Conservation (phyloP, 1,140 invertebrate species). For the Cryptotermes secundus region DNA sequence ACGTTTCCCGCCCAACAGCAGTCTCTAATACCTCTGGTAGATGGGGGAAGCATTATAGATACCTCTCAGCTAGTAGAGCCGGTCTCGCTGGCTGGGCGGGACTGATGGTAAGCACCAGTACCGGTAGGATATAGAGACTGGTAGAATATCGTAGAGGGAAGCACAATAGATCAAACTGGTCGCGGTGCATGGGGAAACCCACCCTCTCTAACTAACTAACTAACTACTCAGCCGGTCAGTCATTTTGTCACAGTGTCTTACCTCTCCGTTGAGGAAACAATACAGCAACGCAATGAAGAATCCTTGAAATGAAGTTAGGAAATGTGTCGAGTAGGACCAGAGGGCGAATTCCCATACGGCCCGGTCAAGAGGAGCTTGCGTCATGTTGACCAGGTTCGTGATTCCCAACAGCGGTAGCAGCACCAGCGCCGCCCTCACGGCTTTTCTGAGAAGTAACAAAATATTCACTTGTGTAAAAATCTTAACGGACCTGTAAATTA, state of each 20-base stretch:
- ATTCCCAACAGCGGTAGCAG: conserved; percentile 80
- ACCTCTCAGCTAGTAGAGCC: too few species aligned
- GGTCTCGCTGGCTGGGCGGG: too few species aligned
- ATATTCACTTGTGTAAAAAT: background rate
- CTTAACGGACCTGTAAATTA: background rate
- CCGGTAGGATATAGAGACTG: too few species aligned
- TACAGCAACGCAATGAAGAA: conserved; percentile 82
- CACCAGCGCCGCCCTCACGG: conserved; percentile 74
- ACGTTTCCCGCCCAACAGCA: too few species aligned
- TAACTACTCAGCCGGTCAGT: too few species aligned
- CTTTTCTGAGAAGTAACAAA: conserved; percentile 61
- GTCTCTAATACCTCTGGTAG: too few species aligned
- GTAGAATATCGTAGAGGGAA: too few species aligned
- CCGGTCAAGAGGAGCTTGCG: conserved; percentile 63
- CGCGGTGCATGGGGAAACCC: too few species aligned
- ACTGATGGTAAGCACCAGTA: too few species aligned
- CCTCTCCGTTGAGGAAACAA: conserved; percentile 88
- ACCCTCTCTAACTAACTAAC: too few species aligned
- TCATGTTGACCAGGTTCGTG: conserved; percentile 73
- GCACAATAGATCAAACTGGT: too few species aligned
- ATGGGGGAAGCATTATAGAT: too few species aligned
- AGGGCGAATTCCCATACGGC: conserved; percentile 69
- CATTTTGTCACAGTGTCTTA: conserved; percentile 46
- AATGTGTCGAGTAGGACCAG: conserved; percentile 79
- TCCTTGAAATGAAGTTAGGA: conserved; percentile 82